A percentile compares a stretch with the other conserved stretches of the same genome.
Conservation (phyloP, 1,140 invertebrate species). For the Plectrocnemia conspersa region DNA sequence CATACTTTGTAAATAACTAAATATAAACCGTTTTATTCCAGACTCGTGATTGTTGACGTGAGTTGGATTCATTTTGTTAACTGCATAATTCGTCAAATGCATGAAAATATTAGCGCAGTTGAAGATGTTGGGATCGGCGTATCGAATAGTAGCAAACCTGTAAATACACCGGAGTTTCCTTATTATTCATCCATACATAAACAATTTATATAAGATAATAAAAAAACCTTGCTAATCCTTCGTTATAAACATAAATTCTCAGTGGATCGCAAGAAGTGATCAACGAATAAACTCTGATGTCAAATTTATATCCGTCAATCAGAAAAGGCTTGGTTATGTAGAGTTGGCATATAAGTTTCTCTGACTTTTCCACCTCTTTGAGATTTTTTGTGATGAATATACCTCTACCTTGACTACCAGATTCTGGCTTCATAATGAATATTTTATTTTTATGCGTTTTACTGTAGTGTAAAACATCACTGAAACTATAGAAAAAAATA, state of each 20-base stretch:
- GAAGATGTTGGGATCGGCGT: conserved; percentile 70
- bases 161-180: too few species aligned
- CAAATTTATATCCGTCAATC: conserved; percentile 96
- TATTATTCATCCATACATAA: too few species aligned
- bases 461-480: conserved; percentile 60
- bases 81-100: conserved; percentile 96
- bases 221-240: conserved; percentile 80
- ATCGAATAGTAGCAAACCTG: conserved; percentile 81
- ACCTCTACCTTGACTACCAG: conserved; percentile 79
- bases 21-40: conserved; percentile 78
- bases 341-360: conserved; percentile 78
- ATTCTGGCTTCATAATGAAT: conserved; percentile 85
- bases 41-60: conserved; percentile 69
- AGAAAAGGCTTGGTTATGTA: conserved; percentile 66
- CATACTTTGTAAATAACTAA: conserved; percentile 11
- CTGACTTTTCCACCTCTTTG: conserved; percentile 71
- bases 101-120: conserved; percentile 87
- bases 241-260: conserved; percentile 90
- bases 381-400: conserved; percentile 77
- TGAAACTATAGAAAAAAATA: conserved; percentile 46
- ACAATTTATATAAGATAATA: conserved; percentile 1
- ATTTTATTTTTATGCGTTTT: conserved; percentile 67
- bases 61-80: conserved; percentile 86
- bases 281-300: conserved; percentile 88
- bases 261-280: conserved; percentile 93